These are phyloP conservation scores for Oreortyx pictus DNA, from an alignment of 2,797 vertebrate species.

Conservation along the genomic window DNA sequence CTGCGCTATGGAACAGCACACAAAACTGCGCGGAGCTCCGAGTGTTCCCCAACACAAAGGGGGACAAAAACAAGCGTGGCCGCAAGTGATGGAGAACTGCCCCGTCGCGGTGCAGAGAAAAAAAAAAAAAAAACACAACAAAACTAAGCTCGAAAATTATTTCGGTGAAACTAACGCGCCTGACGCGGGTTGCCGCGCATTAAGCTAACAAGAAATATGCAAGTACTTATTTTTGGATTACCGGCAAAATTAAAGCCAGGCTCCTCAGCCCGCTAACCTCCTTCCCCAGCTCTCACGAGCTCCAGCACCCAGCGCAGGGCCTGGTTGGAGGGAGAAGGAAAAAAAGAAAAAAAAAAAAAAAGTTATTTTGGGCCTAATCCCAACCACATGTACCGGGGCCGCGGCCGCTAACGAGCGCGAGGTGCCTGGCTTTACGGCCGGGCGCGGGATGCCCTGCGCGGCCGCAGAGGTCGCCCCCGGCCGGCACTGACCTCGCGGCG, in stretches of 20 bases:
- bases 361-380: conserved; percentile 85
- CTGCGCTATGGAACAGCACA: conserved; percentile 47
- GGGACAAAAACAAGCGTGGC: conserved; percentile 69
- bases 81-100: conserved; percentile 71
- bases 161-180: conserved; percentile 68
- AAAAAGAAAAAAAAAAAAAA: conserved; percentile 51
- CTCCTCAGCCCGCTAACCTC: conserved; percentile 87
- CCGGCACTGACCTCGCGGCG: conserved; percentile 93
- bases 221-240: conserved; percentile 95
- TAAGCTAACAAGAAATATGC: conserved; percentile 93
- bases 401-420: conserved; percentile 77
- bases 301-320: conserved; percentile 62
- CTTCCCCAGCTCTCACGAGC: conserved; percentile 78
- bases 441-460: conserved; percentile 77
- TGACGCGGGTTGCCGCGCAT: conserved; percentile 86
- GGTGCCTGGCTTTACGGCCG: conserved; percentile 77
- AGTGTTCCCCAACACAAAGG: conserved; percentile 61
- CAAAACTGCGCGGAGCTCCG: conserved; percentile 58
- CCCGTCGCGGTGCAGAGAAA: conserved; percentile 64
- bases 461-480: conserved; percentile 87
- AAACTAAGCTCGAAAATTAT: conserved; percentile 68
- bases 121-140: no score
- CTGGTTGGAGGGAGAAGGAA: conserved; percentile 72
- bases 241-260: conserved; percentile 97
- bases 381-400: conserved; percentile 89